A percentile compares a stretch with the other conserved stretches of the same genome.
phyloP scores from a whole-genome alignment of 1,140 invertebrate genomes.

The Battus philenor region DNA sequence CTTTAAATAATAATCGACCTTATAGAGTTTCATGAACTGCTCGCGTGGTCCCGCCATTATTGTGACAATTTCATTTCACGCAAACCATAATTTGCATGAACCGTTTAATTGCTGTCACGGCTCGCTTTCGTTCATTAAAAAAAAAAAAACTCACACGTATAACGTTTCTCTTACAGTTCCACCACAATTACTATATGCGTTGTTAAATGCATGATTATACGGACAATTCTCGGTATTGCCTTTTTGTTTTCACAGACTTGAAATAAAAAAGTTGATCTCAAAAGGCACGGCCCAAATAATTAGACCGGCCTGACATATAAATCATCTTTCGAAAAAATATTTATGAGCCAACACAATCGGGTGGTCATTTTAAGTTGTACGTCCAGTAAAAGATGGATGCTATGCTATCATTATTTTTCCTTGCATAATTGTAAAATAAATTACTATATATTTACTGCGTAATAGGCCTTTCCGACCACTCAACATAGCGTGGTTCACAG shows the following conservation, averaged over 20 bases:
- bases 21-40: slow-evolving; percentile 2
- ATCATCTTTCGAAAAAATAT: slow-evolving; percentile 61
- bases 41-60: slow-evolving; percentile 3
- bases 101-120: slow-evolving; percentile 13
- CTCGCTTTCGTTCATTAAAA: slow-evolving; percentile 13
- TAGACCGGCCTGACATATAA: slow-evolving; percentile 55
- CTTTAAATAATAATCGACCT: too few relatives aligned
- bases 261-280: slow-evolving; percentile 48
- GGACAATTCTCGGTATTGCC: slow-evolving; percentile 11
- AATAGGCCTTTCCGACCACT: too few relatives aligned
- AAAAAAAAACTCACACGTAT: slow-evolving; percentile 2
- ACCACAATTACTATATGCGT: slow-evolving; percentile 13
- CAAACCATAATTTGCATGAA: slow-evolving; percentile 13
- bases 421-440: too few relatives aligned
- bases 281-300: slow-evolving; percentile 62
- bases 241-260: slow-evolving; percentile 16
- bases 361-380: slow-evolving; percentile 34
- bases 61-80: slow-evolving; percentile 14
- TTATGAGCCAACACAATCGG: slow-evolving; percentile 52
- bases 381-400: slow-evolving; percentile 18
- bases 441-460: too few relatives aligned
- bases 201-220: slow-evolving; percentile 17
- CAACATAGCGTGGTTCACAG: too few relatives aligned
- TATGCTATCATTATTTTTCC: too few relatives aligned
- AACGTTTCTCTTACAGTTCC: slow-evolving; percentile 9